A percentile compares a stretch with the other conserved stretches of the same genome.
These are phyloP conservation scores for Bubo bubo DNA, from an alignment of 2,113 vertebrate species.

Conservation along the genomic window DNA sequence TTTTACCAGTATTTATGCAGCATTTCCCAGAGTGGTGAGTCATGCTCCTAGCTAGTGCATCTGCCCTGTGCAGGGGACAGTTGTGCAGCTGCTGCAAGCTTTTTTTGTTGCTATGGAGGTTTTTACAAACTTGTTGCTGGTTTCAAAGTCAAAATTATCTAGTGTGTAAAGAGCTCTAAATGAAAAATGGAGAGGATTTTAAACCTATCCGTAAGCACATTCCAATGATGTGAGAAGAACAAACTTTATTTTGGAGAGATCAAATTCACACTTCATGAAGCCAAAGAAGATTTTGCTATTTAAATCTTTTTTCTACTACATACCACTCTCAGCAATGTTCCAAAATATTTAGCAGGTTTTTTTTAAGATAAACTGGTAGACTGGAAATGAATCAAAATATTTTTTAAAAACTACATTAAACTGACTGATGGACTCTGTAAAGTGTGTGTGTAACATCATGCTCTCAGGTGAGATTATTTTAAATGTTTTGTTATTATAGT, in stretches of 20 bases:
- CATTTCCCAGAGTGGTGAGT: background rate
- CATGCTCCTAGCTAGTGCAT: too few species aligned
- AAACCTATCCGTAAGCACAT: background rate
- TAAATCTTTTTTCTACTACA: background rate
- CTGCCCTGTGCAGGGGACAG: background rate
- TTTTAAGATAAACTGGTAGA: background rate
- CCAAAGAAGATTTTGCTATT: background rate
- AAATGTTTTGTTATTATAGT: accelerated
- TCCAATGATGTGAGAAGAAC: background rate
- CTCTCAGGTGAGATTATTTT: background rate
- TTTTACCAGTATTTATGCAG: background rate
- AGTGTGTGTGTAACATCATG: background rate
- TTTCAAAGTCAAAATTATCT: background rate
- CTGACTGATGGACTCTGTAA: background rate
- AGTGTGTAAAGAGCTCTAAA: background rate
- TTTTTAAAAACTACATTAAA: background rate
- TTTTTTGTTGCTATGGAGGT: background rate
- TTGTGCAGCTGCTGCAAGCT: background rate
- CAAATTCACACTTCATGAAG: background rate
- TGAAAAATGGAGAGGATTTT: background rate
- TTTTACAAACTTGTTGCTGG: background rate
- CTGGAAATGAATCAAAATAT: background rate
- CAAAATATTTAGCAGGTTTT: background rate
- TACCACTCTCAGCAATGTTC: background rate
- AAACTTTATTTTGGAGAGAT: background rate